phyloP scores from a whole-genome alignment of 2,888 invertebrate genomes.

The Hoplodrina ambigua region DNA sequence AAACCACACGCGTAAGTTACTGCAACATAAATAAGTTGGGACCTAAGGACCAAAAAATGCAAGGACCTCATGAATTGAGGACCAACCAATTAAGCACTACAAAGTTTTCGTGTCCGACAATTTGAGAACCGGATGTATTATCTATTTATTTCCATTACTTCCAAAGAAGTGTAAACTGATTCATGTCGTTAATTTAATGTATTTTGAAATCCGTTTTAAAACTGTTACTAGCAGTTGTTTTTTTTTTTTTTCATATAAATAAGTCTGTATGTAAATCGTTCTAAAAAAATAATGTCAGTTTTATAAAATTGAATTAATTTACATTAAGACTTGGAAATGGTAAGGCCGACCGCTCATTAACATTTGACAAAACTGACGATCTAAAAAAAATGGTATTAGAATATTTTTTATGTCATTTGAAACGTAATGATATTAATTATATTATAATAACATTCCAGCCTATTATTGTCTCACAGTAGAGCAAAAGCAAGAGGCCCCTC shows the following conservation, averaged over 20 bases:
- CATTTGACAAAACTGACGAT: constrained; percentile 30
- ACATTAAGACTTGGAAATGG: constrained; percentile 28
- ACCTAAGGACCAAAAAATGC: background rate
- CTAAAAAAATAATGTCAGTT: background rate
- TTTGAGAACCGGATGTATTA: no score
- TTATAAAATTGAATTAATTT: constrained; percentile 12
- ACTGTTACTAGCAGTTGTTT: background rate
- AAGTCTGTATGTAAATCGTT: background rate
- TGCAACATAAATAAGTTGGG: background rate
- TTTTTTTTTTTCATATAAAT: no score
- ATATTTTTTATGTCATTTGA: background rate
- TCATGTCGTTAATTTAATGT: background rate
- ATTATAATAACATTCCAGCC: no score
- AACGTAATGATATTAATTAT: background rate
- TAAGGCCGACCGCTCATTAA: constrained; percentile 30
- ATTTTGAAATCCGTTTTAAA: background rate
- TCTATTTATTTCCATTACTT: no score
- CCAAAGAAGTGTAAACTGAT: no score
- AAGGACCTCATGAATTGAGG: no score
- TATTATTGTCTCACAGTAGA: no score
- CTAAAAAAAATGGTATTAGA: background rate
- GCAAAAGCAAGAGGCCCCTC: no score
- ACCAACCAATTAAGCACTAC: background rate
- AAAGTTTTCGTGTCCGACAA: no score
- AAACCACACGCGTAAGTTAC: background rate